Conservation (phyloP, 2,888 invertebrate species). For the Bimastos eiseni region DNA sequence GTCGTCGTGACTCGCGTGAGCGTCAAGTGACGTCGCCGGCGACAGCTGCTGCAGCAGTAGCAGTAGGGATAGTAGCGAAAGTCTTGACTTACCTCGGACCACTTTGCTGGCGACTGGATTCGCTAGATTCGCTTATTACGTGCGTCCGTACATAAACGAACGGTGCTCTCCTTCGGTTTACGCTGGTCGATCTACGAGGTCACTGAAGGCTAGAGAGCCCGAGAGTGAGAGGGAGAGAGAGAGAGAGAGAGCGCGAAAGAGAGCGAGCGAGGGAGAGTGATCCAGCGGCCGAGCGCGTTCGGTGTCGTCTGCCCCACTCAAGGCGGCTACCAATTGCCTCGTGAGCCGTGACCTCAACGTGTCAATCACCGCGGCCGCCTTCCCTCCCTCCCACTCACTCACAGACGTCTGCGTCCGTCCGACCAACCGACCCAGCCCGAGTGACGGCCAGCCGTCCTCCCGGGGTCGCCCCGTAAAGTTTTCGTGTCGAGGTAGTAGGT, state of each 20-base stretch:
- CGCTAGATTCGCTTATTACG: not conserved
- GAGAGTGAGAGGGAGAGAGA: not conserved
- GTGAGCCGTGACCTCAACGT: slow-evolving; percentile 17
- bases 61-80: not conserved
- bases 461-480: slow-evolving; percentile 19
- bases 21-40: not conserved
- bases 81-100: slow-evolving; percentile 13
- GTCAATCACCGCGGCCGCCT: slow-evolving; percentile 17
- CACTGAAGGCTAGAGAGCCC: slow-evolving; percentile 20
- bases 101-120: not conserved
- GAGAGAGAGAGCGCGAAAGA: not conserved
- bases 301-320: not conserved
- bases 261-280: not conserved
- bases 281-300: slow-evolving; percentile 17
- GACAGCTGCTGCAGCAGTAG: not conserved
- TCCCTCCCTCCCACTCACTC: not conserved
- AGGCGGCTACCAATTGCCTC: slow-evolving; percentile 25
- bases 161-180: not conserved
- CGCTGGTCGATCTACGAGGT: slow-evolving; percentile 19
- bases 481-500: not conserved
- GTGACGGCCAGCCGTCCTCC: not conserved
- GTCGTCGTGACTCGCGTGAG: not conserved
- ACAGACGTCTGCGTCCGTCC: slow-evolving; percentile 10
- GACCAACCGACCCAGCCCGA: slow-evolving; percentile 17
- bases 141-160: slow-evolving; percentile 5